These are phyloP conservation scores for Myotis findleyi DNA, from an alignment of 2,797 vertebrate species.

Conservation along the genomic window DNA sequence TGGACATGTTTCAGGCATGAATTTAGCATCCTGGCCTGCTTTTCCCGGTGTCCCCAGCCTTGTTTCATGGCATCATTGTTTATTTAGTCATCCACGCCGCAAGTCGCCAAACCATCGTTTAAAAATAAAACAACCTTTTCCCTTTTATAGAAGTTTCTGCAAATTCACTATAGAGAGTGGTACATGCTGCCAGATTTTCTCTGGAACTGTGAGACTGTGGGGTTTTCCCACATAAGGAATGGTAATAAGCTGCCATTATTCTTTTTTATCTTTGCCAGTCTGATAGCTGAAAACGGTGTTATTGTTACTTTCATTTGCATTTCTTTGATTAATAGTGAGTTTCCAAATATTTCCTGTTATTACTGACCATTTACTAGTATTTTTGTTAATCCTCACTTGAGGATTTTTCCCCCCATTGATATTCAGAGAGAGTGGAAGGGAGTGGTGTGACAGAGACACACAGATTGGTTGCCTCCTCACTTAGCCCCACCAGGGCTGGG, in stretches of 20 bases:
- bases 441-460: too few relatives aligned
- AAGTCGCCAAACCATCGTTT: constrained; percentile 51
- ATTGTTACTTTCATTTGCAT: constrained; percentile 52
- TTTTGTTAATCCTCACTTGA: too few relatives aligned
- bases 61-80: constrained; percentile 1
- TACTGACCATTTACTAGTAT: background rate
- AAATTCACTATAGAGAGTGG: constrained; percentile 10
- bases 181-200: background rate
- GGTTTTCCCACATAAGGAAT: background rate
- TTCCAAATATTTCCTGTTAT: background rate
- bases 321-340: constrained; percentile 20
- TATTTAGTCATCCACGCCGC: constrained; percentile 46
- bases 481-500: too few relatives aligned
- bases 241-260: background rate
- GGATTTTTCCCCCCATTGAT: too few relatives aligned
- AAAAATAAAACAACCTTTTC: constrained; percentile 55
- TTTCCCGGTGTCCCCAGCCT: background rate
- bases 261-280: background rate
- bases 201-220: constrained; percentile 23
- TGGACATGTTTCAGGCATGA: background rate
- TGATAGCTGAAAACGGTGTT: constrained; percentile 2
- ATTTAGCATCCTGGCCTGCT: background rate
- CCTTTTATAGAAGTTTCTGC: constrained; percentile 68
- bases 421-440: too few relatives aligned
- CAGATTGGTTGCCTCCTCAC: too few relatives aligned